Evolutionary conservation across 2,888 invertebrate genomes (phyloP), one percentile per base, ranked within the genome.

Genomic region (Helleia helle): DNA sequence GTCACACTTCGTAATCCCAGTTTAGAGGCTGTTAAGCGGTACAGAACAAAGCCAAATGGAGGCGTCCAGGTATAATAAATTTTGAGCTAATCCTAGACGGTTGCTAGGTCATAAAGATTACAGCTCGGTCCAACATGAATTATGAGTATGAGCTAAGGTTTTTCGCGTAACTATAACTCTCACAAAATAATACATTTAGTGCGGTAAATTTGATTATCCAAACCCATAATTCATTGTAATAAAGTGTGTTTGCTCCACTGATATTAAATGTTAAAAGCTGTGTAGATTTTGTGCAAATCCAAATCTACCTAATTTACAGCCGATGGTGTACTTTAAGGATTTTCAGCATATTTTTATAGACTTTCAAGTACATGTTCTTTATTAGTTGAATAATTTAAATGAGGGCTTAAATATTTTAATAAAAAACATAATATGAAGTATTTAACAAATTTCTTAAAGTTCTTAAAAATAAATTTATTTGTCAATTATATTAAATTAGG

Each of bases 71-170:
- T 56, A 48, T 53, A 44, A 65, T 68, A 65, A 65, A 68, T 68
- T 57, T 41, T 17, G 25, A 47, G 52, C 55, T 68, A 62, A 67
- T 65, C 63, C 62, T 47, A 42, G 47, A 48, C 51, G 48, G 45
- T 48, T 46, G 49, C 52, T 52, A 57, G 63, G 56, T 58, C 58
- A 57, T 59, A 64, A 59, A 63, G 59, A 65, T 64, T 59, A 62
- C 51, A 38, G 44, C 38, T 48, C 39, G 44, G 41, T 30, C 25
- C 15, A 42, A 50, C 54, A 54, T 56, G 56, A 48, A 37, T 47
- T 48, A 50, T 50, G 34, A 43, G 40, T 42, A 38, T 44, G 43
- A 43, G 43, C 44, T 41, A 40, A 42, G 40, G 46, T 47, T 48
- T 51, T 48, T 48, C 43, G 40, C 40, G 30, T 42, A 39, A 36